A percentile compares a stretch with the other conserved stretches of the same genome.
These are phyloP conservation scores for Pseudococcus jackbeardsleyi DNA, from an alignment of 2,888 invertebrate genomes.

Conservation along the genomic window DNA sequence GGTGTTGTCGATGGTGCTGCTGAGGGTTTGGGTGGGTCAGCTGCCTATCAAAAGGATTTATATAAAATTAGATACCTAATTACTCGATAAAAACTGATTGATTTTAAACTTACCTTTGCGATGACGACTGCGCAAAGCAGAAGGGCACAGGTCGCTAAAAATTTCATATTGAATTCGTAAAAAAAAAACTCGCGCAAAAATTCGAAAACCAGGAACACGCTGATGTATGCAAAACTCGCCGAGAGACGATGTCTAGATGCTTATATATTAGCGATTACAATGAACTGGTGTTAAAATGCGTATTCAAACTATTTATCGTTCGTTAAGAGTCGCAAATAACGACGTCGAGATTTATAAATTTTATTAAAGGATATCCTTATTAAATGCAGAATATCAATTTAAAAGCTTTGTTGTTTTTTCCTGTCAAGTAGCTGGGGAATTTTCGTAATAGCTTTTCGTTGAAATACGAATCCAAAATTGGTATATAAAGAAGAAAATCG, in stretches of 20 bases:
- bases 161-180: slow-evolving; percentile 56
- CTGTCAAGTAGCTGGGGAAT: slow-evolving; percentile 46
- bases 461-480: slow-evolving; percentile 12
- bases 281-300: slow-evolving; percentile 22
- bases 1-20: slow-evolving; percentile 8
- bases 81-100: not conserved
- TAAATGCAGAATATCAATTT: slow-evolving; percentile 60
- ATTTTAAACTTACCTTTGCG: slow-evolving; percentile 48
- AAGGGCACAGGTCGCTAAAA: slow-evolving; percentile 2
- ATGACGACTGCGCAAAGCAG: slow-evolving; percentile 36
- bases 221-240: slow-evolving; percentile 27
- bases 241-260: not conserved
- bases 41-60: slow-evolving; percentile 44
- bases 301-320: slow-evolving; percentile 59
- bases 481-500: slow-evolving; percentile 45
- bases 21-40: slow-evolving; percentile 17
- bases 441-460: slow-evolving; percentile 41
- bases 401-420: slow-evolving; percentile 61
- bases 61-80: not conserved
- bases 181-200: not conserved
- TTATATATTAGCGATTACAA: slow-evolving; percentile 55
- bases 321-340: slow-evolving; percentile 52
- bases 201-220: slow-evolving; percentile 8
- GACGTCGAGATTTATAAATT: slow-evolving; percentile 57
- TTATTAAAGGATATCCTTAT: slow-evolving; percentile 64